Conservation (phyloP, 2,888 invertebrate species). For the Drosophila cognata region DNA sequence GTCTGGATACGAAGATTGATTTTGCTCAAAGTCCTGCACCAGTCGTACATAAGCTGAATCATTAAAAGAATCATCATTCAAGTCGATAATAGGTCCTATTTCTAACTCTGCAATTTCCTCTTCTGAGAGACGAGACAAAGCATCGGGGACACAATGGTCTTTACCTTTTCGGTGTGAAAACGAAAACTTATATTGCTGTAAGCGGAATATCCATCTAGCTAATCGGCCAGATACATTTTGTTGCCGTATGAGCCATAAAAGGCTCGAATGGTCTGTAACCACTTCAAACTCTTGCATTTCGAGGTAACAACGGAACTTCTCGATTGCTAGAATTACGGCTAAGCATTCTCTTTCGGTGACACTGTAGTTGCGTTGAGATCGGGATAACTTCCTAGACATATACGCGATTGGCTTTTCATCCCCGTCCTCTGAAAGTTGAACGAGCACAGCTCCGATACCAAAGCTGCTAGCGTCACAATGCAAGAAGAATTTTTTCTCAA, state of each 20-base stretch:
- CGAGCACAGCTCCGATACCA: neutral
- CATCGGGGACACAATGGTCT: neutral
- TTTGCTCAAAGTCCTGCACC: neutral
- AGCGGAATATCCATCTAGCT: neutral
- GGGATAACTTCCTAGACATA: neutral
- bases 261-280: conserved; percentile 9
- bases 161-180: neutral
- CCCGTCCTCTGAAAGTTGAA: neutral
- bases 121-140: neutral
- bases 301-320: neutral
- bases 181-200: neutral
- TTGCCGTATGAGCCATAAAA: neutral
- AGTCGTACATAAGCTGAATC: neutral
- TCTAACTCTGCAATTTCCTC: neutral
- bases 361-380: conserved; percentile 2
- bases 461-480: conserved; percentile 3
- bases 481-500: neutral
- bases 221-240: neutral
- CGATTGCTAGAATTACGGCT: neutral
- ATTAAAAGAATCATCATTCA: too few relatives aligned
- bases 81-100: neutral
- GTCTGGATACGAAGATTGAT: neutral
- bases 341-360: neutral
- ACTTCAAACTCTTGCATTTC: conserved; percentile 29
- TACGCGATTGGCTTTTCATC: neutral